Evolutionary conservation across 2,797 vertebrate species (phyloP).

Genomic region (Etheostoma perlongum): DNA sequence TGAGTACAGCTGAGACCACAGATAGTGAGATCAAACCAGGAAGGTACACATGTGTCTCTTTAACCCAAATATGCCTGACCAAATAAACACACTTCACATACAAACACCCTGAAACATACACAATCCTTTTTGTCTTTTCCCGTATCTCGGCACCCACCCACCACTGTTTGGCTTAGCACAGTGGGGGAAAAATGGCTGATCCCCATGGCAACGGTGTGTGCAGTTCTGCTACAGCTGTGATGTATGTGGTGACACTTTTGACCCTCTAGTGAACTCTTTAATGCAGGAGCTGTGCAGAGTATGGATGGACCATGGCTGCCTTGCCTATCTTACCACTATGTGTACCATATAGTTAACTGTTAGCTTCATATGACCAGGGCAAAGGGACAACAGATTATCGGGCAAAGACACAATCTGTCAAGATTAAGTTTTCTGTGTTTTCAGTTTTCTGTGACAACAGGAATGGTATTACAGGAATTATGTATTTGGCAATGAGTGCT

Average conservation of each 20-base stretch:
- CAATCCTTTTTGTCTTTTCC: constrained; percentile 72
- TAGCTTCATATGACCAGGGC: constrained; percentile 19
- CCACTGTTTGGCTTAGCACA: constrained; percentile 78
- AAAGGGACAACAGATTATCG: constrained; percentile 42
- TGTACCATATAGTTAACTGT: constrained; percentile 29
- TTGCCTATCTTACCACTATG: constrained; percentile 40
- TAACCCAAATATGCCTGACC: constrained; percentile 48
- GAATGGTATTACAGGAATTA: not conserved
- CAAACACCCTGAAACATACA: constrained; percentile 42
- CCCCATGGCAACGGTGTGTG: constrained; percentile 81
- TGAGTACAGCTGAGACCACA: constrained; percentile 77
- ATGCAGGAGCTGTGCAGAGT: constrained; percentile 65
- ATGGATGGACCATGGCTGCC: constrained; percentile 42
- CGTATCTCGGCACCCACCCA: constrained; percentile 72
- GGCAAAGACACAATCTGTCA: constrained; percentile 15
- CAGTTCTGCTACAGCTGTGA: constrained; percentile 84
- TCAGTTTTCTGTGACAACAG: constrained; percentile 29
- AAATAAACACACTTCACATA: constrained; percentile 71
- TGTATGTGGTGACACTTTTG: constrained; percentile 85
- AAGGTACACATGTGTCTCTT: constrained; percentile 53
- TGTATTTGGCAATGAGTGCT: not conserved
- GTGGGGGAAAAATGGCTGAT: constrained; percentile 72
- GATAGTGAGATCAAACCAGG: constrained; percentile 73
- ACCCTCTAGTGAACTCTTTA: constrained; percentile 81
- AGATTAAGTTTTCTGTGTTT: constrained; percentile 25